Evolutionary conservation across 2,888 invertebrate genomes (phyloP).

Genomic region (Acholoe squamosa): DNA sequence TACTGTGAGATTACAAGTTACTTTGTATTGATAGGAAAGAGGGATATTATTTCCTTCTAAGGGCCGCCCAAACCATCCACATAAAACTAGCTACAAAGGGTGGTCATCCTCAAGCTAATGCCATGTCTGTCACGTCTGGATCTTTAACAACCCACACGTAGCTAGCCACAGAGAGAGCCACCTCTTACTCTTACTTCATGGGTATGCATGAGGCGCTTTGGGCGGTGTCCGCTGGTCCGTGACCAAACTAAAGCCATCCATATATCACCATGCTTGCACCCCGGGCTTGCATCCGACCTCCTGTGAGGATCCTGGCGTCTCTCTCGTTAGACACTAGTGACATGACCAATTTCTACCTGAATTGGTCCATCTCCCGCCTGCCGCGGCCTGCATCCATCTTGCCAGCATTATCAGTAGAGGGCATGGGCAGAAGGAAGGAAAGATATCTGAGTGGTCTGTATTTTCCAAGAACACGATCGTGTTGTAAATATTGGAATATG

Average conservation of each 20-base stretch:
- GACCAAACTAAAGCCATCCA: not conserved
- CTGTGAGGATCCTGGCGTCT: not conserved
- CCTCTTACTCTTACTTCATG: not conserved
- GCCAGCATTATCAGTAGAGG: not conserved
- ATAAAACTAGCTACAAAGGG: too few species aligned
- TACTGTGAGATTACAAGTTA: too few species aligned
- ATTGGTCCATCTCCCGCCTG: not conserved
- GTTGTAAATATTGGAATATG: too few species aligned
- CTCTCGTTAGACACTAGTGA: constrained; percentile 10
- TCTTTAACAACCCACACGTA: too few species aligned
- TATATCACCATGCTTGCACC: not conserved
- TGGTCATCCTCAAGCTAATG: too few species aligned
- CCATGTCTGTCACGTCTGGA: too few species aligned
- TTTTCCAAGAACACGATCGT: too few species aligned
- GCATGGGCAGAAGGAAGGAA: not conserved
- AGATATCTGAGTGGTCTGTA: too few species aligned
- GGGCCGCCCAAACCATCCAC: too few species aligned
- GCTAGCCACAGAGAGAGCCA: too few species aligned
- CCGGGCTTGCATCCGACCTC: not conserved
- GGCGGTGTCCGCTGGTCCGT: not conserved
- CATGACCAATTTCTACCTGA: constrained; percentile 33
- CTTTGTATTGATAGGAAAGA: too few species aligned
- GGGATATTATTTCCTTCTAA: too few species aligned
- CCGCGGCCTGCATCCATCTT: constrained; percentile 6
- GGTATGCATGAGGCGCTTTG: not conserved